A percentile compares a stretch with the other conserved stretches of the same genome.
phyloP scores from a whole-genome alignment of 2,113 vertebrate genomes.

The Toxostoma redivivum region DNA sequence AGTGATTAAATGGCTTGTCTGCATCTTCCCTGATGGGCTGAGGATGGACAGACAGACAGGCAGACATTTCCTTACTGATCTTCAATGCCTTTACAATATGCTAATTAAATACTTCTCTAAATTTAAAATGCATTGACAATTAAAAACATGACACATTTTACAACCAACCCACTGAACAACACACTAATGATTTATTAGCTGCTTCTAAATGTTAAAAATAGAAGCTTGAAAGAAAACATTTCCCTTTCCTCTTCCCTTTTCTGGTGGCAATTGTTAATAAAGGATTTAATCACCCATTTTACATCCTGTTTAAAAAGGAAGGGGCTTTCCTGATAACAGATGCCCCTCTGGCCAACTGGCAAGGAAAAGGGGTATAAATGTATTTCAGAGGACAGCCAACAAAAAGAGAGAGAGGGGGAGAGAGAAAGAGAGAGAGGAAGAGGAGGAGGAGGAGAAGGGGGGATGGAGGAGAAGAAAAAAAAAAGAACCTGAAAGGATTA shows the following conservation, averaged over 20 bases:
- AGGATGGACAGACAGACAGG: background rate
- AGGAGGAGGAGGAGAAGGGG: background rate
- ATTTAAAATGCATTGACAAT: background rate
- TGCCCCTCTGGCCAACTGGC: slow-evolving; percentile 42
- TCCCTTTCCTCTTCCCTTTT: background rate
- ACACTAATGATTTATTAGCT: background rate
- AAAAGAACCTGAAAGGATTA: slow-evolving; percentile 68
- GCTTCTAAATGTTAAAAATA: background rate
- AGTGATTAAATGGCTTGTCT: background rate
- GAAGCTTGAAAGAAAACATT: background rate
- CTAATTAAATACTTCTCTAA: background rate
- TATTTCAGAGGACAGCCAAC: slow-evolving; percentile 28
- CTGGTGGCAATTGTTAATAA: background rate
- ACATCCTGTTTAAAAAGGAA: slow-evolving; percentile 41
- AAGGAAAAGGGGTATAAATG: slow-evolving; percentile 39
- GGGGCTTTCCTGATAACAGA: slow-evolving; percentile 47
- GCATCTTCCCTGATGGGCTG: background rate
- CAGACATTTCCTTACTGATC: background rate
- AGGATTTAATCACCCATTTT: slow-evolving; percentile 41
- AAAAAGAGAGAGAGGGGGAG: background rate
- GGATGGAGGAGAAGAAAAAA: background rate
- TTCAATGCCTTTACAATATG: background rate
- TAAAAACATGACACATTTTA: background rate
- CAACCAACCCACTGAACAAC: background rate
- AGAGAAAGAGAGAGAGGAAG: background rate